Conservation (phyloP, 37 sponge, comb jelly and placozoan genomes). For the Geodia barretti region DNA sequence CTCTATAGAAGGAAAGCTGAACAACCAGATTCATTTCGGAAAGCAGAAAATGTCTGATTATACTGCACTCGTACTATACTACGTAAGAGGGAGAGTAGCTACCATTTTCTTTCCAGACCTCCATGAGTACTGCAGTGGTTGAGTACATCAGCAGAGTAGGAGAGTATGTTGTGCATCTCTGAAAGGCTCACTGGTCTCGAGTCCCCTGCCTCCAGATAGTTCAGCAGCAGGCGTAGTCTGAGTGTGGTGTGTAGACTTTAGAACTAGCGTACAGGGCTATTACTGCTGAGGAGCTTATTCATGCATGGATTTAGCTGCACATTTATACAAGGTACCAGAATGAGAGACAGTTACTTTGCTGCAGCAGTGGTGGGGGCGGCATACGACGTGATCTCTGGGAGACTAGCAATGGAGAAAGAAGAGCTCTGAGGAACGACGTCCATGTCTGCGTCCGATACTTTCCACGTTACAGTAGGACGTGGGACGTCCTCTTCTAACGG, state of each 20-base stretch:
- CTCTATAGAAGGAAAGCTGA: no score
- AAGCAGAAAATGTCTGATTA: no score
- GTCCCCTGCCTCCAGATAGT: slow-evolving; percentile 39
- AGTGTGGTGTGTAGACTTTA: no score
- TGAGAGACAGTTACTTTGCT: not conserved
- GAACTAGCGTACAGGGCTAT: no score
- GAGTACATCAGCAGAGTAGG: slow-evolving; percentile 42
- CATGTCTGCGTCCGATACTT: not conserved
- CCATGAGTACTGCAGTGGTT: not conserved
- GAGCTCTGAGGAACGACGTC: not conserved
- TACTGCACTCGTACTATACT: no score
- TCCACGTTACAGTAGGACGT: not conserved
- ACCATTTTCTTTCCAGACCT: not conserved
- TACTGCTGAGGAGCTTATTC: no score
- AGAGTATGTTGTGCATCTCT: slow-evolving; percentile 29
- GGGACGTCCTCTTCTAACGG: not conserved
- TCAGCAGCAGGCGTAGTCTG: slow-evolving; percentile 47
- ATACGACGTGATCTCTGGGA: not conserved
- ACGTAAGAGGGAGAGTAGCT: no score
- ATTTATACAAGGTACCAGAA: no score
- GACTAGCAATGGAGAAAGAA: not conserved
- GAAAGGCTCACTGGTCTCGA: not conserved
- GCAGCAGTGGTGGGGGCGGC: not conserved
- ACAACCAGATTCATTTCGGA: no score
- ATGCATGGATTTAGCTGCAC: no score